Evolutionary conservation across 37 sponge, comb jelly and placozoan species (phyloP), one percentile per base, ranked within the genome.

Genomic region (Dysidea cf. avara): DNA sequence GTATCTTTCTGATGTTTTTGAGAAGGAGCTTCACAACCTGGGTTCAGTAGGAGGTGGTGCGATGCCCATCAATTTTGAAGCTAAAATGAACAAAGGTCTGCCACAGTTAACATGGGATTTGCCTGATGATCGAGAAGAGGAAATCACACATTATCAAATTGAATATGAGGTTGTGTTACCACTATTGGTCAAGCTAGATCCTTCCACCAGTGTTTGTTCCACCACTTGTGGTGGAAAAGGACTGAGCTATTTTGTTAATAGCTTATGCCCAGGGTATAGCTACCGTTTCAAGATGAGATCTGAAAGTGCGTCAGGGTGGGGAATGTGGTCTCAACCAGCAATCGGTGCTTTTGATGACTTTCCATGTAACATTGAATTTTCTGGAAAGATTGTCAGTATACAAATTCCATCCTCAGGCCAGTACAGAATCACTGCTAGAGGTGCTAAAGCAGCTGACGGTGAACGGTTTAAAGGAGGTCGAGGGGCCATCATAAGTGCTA

Each of bases 11-110:
- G 31, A 39, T 24, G 63, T 71, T 2, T 54, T 78, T 14, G 57
- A 28, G 31, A 48, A 55, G 12, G 53, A 85, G 47, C 39, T 80
- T 33, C 11, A 18, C 43, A 56, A 39, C 26, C 75, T 77, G 11
- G 89, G 89, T 39, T 83, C 79, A 6, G 75, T 88, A 21, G 83
- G 89, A 0, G 89, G 89, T 37, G 89, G 89, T 11, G 52, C 69
- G 2, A 74, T 70, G 7, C 89, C 89, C 1, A 67, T 58, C 1
- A 82, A 78, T 58, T n/a, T n/a, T n/a, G n/a, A n/a, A n/a, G n/a
- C n/a, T n/a, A n/a, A n/a, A n/a, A n/a, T n/a, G n/a, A n/a, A n/a
- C n/a, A n/a, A n/a, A n/a, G n/a, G n/a, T n/a, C 34, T 85, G 55
- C 53, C 72, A 55, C 68, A 56, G 69, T 55, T 85, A n/a, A 29